These are phyloP conservation scores for Drosophila parthenogenetica DNA, from an alignment of 2,888 invertebrate genomes.

Conservation along the genomic window DNA sequence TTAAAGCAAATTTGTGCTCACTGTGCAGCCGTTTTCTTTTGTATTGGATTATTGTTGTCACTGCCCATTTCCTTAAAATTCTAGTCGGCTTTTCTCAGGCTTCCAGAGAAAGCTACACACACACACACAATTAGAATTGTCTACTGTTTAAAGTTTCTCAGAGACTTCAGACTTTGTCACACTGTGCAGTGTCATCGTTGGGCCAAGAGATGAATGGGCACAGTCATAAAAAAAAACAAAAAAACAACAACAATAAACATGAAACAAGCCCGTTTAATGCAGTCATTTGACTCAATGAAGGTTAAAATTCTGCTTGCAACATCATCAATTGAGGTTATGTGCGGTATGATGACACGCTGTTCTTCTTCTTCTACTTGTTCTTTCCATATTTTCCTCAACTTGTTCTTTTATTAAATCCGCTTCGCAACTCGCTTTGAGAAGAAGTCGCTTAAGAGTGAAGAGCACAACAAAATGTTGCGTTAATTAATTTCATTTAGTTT, in stretches of 20 bases:
- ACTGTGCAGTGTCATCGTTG: slow-evolving; percentile 11
- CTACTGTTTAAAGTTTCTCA: not conserved
- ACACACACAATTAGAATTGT: slow-evolving; percentile 25
- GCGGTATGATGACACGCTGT: slow-evolving; percentile 47
- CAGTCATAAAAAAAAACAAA: slow-evolving; percentile 36
- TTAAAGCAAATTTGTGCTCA: slow-evolving; percentile 37
- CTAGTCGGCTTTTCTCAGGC: slow-evolving; percentile 21
- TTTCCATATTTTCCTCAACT: not conserved
- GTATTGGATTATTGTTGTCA: slow-evolving; percentile 2
- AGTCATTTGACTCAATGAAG: slow-evolving; percentile 26
- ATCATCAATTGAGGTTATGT: slow-evolving; percentile 56
- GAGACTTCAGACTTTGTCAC: not conserved
- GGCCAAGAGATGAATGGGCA: not conserved
- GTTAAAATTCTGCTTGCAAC: slow-evolving; percentile 54
- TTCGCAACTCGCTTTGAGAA: slow-evolving; percentile 10
- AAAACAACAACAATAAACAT: slow-evolving; percentile 41
- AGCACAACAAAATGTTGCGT: slow-evolving; percentile 46
- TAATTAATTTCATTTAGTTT: slow-evolving; percentile 72
- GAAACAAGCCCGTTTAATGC: slow-evolving; percentile 56
- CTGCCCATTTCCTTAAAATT: not conserved
- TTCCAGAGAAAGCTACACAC: slow-evolving; percentile 24
- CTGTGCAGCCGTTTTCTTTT: slow-evolving; percentile 9
- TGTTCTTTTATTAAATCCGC: slow-evolving; percentile 35
- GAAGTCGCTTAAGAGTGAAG: slow-evolving; percentile 25
- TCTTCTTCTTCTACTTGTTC: slow-evolving; percentile 4